Evolutionary conservation across 2,113 vertebrate genomes (phyloP).

Genomic region (Urocitellus parryii): DNA sequence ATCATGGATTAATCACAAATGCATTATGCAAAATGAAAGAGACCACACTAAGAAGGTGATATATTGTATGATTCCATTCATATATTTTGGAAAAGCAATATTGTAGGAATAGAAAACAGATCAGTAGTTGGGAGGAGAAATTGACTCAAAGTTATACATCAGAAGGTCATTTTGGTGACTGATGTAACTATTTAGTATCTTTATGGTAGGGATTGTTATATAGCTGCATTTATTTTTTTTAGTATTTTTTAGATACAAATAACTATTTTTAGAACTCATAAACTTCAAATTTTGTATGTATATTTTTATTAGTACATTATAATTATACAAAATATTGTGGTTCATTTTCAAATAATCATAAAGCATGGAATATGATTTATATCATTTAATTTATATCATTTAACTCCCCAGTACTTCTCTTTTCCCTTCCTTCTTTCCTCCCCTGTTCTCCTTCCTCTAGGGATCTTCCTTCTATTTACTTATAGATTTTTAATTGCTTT

Average conservation of each 20-base stretch:
- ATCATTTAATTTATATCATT: too few species aligned
- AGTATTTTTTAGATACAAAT: too few species aligned
- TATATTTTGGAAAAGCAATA: not conserved
- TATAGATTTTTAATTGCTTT: too few species aligned
- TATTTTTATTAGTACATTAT: too few species aligned
- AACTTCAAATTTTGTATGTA: not conserved
- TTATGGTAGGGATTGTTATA: not conserved
- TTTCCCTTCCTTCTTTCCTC: too few species aligned
- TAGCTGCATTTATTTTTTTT: not conserved
- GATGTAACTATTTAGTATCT: not conserved
- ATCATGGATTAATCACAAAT: not conserved
- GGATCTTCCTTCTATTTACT: too few species aligned
- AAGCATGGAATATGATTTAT: too few species aligned
- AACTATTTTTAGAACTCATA: not conserved
- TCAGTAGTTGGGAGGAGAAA: not conserved
- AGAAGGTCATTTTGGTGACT: not conserved
- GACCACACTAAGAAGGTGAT: not conserved
- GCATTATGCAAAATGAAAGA: not conserved
- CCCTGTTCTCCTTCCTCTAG: too few species aligned
- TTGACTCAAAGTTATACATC: not conserved
- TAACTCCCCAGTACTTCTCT: too few species aligned
- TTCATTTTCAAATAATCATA: too few species aligned
- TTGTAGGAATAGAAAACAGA: not conserved
- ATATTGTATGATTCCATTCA: not conserved
- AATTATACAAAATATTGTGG: too few species aligned